Conservation (phyloP, 1,140 invertebrate genomes). For the Bombus picipes region DNA sequence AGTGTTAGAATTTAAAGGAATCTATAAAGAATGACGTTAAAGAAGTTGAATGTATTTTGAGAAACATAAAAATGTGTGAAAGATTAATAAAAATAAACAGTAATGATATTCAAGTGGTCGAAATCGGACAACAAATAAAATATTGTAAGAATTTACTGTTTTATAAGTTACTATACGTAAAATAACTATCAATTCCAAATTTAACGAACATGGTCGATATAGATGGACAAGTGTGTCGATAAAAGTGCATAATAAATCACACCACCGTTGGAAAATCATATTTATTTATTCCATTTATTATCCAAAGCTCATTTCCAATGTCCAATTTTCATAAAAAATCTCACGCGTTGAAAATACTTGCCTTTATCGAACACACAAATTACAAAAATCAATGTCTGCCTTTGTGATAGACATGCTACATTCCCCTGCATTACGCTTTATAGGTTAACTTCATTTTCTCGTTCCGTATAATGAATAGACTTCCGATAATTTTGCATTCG, state of each 20-base stretch:
- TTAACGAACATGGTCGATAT: background rate
- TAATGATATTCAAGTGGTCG: background rate
- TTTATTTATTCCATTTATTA: slow-evolving; percentile 72
- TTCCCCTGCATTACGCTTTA: slow-evolving; percentile 10
- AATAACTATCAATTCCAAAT: background rate
- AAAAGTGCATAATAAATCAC: slow-evolving; percentile 60
- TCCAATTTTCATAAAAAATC: slow-evolving; percentile 55
- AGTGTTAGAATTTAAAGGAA: background rate
- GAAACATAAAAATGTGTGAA: background rate
- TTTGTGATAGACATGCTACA: background rate
- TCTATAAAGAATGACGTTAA: background rate
- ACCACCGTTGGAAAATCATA: slow-evolving; percentile 64
- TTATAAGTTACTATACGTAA: background rate
- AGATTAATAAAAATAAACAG: background rate
- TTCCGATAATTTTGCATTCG: slow-evolving; percentile 28
- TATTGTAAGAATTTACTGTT: background rate
- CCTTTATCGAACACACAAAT: slow-evolving; percentile 46
- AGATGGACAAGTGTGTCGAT: slow-evolving; percentile 12
- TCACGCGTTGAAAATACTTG: slow-evolving; percentile 12
- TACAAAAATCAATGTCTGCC: slow-evolving; percentile 14
- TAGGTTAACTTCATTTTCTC: slow-evolving; percentile 24
- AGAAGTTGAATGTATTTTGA: background rate
- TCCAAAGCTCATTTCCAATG: slow-evolving; percentile 62
- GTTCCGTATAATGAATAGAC: slow-evolving; percentile 31
- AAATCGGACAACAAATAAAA: background rate